Evolutionary conservation across 2,797 vertebrate genomes (phyloP), one percentile per base, ranked within the genome.

Genomic region (Amblyraja radiata): DNA sequence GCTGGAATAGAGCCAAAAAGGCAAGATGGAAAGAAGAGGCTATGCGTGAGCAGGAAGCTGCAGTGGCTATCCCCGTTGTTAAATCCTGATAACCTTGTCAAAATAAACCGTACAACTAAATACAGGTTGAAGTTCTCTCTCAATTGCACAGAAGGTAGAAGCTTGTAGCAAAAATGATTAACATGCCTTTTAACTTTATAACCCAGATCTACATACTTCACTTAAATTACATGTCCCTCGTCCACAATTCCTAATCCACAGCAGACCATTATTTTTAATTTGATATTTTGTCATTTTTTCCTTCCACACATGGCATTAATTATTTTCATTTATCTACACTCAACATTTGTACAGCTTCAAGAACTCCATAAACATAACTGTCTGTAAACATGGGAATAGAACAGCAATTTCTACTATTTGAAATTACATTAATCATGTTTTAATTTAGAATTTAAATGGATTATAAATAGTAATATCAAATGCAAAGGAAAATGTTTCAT

Each of bases 1-100:
- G 96, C 32, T 94, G 95, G 94, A 97, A 97, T 93, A 54, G 96
- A 94, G 96, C 96, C 93, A 97, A 96, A 94, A 97, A 97, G 93
- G 96, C 96, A 77, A 96, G 96, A 94, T 96, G 96, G 96, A 93
- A 94, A 46, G 0, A 96, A 94, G 96, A 97, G 93, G 96, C 95
- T 0, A 78, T 28, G 93, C 46, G 90, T 25, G 93, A 94, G 90
- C 78, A 77, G 71, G 11, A 68, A 81, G 76, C 25, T 73, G 94
- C 93, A 0, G 14, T 94, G 77, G 95, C 94, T 0, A 95, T 94
- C 0, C 94, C 95, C 93, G 25, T 95, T 93, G 18, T 93, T 0
- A 96, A 96, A 93, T 46, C 94, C 11, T 96, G 96, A 92, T 96
- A 95, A 95, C 94, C 21, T 0, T 77, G 36, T 25, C 39, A 46